These are phyloP conservation scores for Cettia cetti DNA, from an alignment of 2,113 vertebrate genomes.

Conservation along the genomic window DNA sequence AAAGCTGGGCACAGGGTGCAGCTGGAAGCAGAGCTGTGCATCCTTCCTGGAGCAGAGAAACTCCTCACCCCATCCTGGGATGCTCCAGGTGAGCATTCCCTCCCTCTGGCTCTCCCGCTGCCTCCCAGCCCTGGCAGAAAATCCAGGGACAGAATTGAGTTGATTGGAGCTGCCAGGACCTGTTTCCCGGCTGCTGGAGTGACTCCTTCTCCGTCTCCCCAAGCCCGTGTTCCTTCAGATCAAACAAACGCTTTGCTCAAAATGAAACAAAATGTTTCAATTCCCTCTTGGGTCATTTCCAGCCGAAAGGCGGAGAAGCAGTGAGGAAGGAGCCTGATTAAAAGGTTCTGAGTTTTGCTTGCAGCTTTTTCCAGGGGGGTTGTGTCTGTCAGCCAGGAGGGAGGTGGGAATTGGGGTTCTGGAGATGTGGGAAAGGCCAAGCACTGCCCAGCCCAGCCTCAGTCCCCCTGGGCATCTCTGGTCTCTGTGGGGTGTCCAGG, in stretches of 20 bases:
- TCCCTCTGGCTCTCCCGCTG: accelerated
- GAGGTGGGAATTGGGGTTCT: not conserved
- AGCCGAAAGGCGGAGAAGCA: not conserved
- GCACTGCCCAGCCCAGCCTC: not conserved
- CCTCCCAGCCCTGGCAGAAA: not conserved
- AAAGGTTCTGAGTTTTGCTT: accelerated
- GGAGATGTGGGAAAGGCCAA: not conserved
- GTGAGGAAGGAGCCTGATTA: not conserved
- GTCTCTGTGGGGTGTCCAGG: not conserved
- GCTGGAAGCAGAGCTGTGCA: not conserved
- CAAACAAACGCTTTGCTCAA: slow-evolving; percentile 13
- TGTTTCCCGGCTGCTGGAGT: slow-evolving; percentile 14
- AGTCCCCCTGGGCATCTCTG: accelerated
- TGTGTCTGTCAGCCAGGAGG: not conserved
- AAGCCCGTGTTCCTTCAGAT: not conserved
- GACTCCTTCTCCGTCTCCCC: not conserved
- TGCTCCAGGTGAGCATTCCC: not conserved
- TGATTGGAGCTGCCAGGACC: not conserved
- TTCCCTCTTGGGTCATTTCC: slow-evolving; percentile 37
- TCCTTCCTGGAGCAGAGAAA: not conserved
- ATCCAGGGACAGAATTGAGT: not conserved
- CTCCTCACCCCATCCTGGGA: not conserved
- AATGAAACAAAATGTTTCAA: slow-evolving; percentile 58
- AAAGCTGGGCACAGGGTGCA: accelerated
- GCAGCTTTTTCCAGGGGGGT: not conserved